Evolutionary conservation across 37 sponge, comb jelly and placozoan genomes (phyloP), one percentile per base, ranked within the genome.

Genomic region (Aplysina aerophoba): DNA sequence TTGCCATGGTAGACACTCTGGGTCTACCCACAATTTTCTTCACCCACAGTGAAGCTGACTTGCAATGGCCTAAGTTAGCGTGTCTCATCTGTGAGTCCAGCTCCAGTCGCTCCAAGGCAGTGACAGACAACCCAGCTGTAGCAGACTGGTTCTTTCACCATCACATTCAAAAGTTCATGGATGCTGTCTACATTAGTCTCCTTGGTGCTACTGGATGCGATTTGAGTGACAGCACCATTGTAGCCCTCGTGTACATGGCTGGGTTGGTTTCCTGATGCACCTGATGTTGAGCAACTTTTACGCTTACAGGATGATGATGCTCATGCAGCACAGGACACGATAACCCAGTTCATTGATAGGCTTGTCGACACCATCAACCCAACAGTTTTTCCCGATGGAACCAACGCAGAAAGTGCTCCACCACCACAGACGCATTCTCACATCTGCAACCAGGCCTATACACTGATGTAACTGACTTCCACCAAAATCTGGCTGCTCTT

Each of bases 161-260:
- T 6, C 21, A 67, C 21, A 37, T 67, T 11, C 30, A 39, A 4
- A 22, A 36, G 25, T 83, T 83, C 27, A 22, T 83, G 11, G 37
- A 83, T 19, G 19, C 20, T 44, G 66, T 83, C 69, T 83, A 85
- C 38, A 50, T 37, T 31, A 77, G 74, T 17, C 64, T 87, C 0
- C 84, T 91, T 22, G 72, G 62, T 2, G 87, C 85, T 17, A 50
- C 81, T 91, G 91, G 85, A 14, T 86, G 21, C 41, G 90, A 0
- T 87, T 91, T 83, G 88, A 87, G 59, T 91, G 80, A 73, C 91
- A 87, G 40, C 88, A 91, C 53, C 63, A 73, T 38, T 81, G 90
- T 17, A 89, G 90, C 71, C 85, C 90, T 78, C 75, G 80, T 30
- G 75, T 89, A 4, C 91, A 86, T 80, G 91, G 87, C 4, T 90